Conservation (phyloP, 2,888 invertebrate genomes). For the Athetis lepigone region DNA sequence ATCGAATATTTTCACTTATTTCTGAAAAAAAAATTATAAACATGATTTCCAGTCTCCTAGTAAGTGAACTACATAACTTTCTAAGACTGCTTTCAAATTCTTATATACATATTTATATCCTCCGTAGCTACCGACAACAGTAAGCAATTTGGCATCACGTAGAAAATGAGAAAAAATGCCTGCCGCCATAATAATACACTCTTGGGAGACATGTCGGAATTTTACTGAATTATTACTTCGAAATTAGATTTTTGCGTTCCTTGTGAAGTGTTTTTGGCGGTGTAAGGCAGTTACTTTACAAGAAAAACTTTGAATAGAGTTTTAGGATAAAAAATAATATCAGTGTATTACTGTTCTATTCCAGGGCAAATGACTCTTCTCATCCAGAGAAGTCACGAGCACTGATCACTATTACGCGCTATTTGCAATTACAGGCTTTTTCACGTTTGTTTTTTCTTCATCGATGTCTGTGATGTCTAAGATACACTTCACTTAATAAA, state of each 20-base stretch:
- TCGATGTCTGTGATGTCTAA: no score
- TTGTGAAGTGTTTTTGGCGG: slow-evolving; percentile 9
- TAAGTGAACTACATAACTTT: background rate
- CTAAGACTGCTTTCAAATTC: background rate
- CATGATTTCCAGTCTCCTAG: no score
- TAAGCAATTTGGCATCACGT: slow-evolving; percentile 36
- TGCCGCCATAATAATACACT: slow-evolving; percentile 28
- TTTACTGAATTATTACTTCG: slow-evolving; percentile 29
- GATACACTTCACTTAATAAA: no score
- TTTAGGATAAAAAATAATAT: no score
- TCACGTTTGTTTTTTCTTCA: no score
- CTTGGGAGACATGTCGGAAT: slow-evolving; percentile 28
- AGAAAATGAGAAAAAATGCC: slow-evolving; percentile 49
- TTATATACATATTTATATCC: background rate
- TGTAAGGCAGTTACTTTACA: background rate
- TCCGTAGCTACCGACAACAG: slow-evolving; percentile 1
- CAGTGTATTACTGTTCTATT: no score
- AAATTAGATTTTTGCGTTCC: slow-evolving; percentile 36
- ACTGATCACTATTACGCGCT: no score
- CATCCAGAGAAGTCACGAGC: no score
- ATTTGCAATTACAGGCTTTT: no score
- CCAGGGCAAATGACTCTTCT: no score
- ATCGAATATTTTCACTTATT: no score
- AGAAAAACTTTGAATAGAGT: background rate
- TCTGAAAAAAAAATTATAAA: no score